Evolutionary conservation across 1,140 invertebrate genomes (phyloP).

Genomic region (Pogonomyrmex californicus): DNA sequence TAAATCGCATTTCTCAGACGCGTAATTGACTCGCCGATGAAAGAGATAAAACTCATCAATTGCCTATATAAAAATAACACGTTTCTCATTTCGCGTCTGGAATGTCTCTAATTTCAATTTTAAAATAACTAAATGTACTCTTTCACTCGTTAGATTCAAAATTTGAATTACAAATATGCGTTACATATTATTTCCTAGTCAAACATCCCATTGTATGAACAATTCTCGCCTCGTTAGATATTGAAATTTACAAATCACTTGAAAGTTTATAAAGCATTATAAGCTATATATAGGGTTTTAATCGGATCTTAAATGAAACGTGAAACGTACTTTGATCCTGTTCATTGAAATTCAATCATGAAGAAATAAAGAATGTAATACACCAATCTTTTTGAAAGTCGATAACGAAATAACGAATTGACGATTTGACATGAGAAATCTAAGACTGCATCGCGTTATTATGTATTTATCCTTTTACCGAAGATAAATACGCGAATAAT

Average conservation of each 20-base stretch:
- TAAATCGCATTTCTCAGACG: not conserved
- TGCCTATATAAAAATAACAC: not conserved
- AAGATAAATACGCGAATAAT: conserved; percentile 20
- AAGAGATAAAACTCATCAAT: not conserved
- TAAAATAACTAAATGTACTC: not conserved
- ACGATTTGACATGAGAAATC: not conserved
- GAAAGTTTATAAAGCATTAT: not conserved
- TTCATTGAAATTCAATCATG: not conserved
- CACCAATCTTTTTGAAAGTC: not conserved
- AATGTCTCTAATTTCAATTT: not conserved
- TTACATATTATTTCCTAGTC: not conserved
- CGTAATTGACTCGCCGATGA: not conserved
- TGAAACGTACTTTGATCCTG: not conserved
- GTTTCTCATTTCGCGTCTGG: no score
- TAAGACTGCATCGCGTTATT: not conserved
- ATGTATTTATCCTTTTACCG: not conserved
- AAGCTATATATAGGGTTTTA: not conserved
- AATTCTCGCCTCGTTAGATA: not conserved
- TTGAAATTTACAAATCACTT: not conserved
- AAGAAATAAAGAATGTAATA: not conserved
- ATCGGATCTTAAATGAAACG: not conserved
- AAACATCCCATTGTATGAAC: not conserved
- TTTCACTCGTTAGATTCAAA: not conserved
- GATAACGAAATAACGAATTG: not conserved
- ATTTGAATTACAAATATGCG: not conserved